These are phyloP conservation scores for Propithecus deckenii DNA, from an alignment of 2,797 vertebrate genomes.

Conservation along the genomic window DNA sequence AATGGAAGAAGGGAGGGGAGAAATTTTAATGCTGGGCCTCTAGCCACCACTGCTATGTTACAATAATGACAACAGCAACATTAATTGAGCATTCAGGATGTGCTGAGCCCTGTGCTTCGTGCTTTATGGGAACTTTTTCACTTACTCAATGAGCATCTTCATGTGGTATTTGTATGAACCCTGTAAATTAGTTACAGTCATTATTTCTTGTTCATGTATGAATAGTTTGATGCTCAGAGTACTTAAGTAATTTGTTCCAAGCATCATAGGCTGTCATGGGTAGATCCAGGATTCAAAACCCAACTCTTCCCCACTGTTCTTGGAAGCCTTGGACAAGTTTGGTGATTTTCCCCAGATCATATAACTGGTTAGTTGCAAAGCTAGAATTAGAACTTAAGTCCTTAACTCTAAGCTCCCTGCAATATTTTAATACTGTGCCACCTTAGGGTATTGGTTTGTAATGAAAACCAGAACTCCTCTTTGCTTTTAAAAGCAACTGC, in stretches of 20 bases:
- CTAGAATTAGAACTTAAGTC: slow-evolving; percentile 42
- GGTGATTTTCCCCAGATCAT: neutral
- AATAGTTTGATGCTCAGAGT: neutral
- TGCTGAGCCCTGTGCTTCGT: neutral
- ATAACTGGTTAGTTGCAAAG: slow-evolving; percentile 52
- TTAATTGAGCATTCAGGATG: neutral
- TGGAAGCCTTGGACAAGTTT: neutral
- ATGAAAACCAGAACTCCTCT: slow-evolving; percentile 60
- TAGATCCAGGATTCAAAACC: slow-evolving; percentile 16
- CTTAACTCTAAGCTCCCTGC: slow-evolving; percentile 40
- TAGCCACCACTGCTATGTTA: neutral
- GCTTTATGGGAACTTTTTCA: neutral
- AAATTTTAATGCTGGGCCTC: slow-evolving; percentile 24
- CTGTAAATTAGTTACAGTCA: neutral
- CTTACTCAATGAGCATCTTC: neutral
- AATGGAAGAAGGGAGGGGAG: neutral
- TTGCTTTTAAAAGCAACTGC: slow-evolving; percentile 57
- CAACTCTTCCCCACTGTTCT: neutral
- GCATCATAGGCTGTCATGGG: neutral
- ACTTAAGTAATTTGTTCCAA: slow-evolving; percentile 13
- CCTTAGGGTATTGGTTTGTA: slow-evolving; percentile 48
- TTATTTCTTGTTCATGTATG: neutral
- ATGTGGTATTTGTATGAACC: neutral
- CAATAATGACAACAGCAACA: neutral
- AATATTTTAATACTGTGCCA: slow-evolving; percentile 30